Base-by-base conservation (phyloP, 2,113 vertebrate species). In the Lichenostomus cassidix region DNA sequence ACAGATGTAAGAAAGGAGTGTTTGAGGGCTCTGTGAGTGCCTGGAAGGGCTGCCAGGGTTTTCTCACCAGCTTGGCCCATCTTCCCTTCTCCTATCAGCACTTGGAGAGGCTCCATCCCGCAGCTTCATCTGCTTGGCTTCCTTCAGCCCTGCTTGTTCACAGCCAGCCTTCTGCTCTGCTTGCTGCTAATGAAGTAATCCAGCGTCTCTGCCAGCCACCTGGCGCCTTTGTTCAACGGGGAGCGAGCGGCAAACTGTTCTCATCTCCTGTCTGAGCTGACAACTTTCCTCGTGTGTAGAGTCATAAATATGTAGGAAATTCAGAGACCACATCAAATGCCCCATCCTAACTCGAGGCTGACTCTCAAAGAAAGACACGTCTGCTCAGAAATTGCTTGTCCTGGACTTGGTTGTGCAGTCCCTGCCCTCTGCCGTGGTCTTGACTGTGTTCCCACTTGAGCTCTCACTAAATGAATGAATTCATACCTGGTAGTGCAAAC, bases 111-210 rank as follows among this genome's bases (percentile, higher is more conserved):
- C 75, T 95, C 89, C 94, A 94, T 87, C 74, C 82, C 4, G 1
- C 90, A 91, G 59, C 84, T 94, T 95, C 89, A 42, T 91, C 94
- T 83, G 91, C 89, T 85, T 90, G 93, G 89, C 84, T 95, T 79
- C 84, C 78, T 95, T 59, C 81, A 63, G 91, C 5, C 15, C 76
- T 74, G 80, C 83, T 74, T 37, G 21, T 74, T 92, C 94, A 15
- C 89, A 89, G 89, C 3, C 92, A 94, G 87, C 92, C 93, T 97
- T 92, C 95, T 97, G 96, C 95, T 95, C 94, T 42, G 89, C 91
- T 92, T 53, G 62, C 92, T 92, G 89, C 83, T 95, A 53, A 92
- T 64, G 44, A 71, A 82, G 91, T 14, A 49, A 60, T 9, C 33
- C 84, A 62, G 90, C 70, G 27, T 69, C 84, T 83, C 35, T 75